Evolutionary conservation across 1,140 invertebrate species (phyloP), one percentile per base, ranked within the genome.

Genomic region (Berghia stephanieae): DNA sequence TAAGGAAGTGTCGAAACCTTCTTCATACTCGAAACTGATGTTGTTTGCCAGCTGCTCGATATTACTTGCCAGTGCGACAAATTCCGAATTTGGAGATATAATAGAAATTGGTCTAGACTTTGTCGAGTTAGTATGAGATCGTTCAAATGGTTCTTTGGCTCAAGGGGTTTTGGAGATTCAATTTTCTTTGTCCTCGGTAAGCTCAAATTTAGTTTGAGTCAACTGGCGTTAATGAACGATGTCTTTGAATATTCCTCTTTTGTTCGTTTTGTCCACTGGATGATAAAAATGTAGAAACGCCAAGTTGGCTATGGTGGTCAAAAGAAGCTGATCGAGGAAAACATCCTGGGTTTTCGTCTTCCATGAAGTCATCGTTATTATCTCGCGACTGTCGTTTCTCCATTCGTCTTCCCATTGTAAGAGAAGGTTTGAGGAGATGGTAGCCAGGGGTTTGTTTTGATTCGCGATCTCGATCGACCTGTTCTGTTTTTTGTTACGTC

Each of bases 401-500:
- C 1, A 24, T 10, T 16, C 43, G 10, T 49, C 10, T 31, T 1
- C 43, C 38, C 2, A 2, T 36, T 21, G 60, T 31, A n/a, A 75
- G 13, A 1, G 57, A 63, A 38, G 79, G 77, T 67, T n/a, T 75
- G 81, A 21, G 84, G 84, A 13, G 83, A 81, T 3, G 86, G 82
- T 31, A 94, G 90, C 94, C 94, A 95, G 0, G 94, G 94, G 90
- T 95, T 95, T 6, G 94, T 96, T 52, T 94, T 90, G 77, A 95
- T 95, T 36, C 94, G 91, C 78, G 94, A 94, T 34, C 94, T 90
- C 24, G 74, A 76, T 34, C 74, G 44, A 38, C 46, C 43, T 36
- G 38, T 44, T 67, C 68, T 67, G 21, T 34, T 24, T 38, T 44
- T 3, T 2, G 57, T 60, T 34, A 76, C 21, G 27, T 76, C 74